Conservation (phyloP, 2,797 vertebrate genomes). For the Tokudaia muenninki region DNA sequence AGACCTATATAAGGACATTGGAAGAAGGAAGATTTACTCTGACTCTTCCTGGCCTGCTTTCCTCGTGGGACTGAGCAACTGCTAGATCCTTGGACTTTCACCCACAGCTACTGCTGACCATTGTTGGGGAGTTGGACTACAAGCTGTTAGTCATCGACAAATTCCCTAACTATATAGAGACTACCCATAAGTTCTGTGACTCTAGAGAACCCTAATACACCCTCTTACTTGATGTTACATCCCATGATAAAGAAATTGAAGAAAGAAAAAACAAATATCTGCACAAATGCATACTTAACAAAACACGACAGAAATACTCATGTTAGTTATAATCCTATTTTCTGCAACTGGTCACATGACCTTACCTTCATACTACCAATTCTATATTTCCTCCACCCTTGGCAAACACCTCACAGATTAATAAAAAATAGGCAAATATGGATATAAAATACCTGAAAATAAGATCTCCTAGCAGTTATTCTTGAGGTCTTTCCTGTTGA, state of each 20-base stretch:
- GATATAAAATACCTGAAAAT: conserved; percentile 1
- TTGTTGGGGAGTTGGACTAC: too few species aligned
- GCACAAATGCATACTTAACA: not conserved
- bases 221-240: not conserved
- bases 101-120: too few species aligned
- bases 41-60: too few species aligned
- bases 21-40: too few species aligned
- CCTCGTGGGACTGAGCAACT: too few species aligned
- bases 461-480: conserved; percentile 3
- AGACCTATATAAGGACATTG: too few species aligned
- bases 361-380: not conserved
- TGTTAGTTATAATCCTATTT: not conserved
- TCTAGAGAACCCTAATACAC: too few species aligned
- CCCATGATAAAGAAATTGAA: not conserved
- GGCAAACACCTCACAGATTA: not conserved
- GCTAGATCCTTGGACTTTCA: too few species aligned
- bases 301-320: not conserved
- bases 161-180: too few species aligned
- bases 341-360: not conserved
- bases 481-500: not conserved
- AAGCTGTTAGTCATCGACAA: too few species aligned
- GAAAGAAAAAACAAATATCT: not conserved
- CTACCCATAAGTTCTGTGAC: too few species aligned
- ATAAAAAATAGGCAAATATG: not conserved
- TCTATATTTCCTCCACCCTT: not conserved